Conservation (phyloP, 2,888 invertebrate genomes). For the Tiphia femorata region DNA sequence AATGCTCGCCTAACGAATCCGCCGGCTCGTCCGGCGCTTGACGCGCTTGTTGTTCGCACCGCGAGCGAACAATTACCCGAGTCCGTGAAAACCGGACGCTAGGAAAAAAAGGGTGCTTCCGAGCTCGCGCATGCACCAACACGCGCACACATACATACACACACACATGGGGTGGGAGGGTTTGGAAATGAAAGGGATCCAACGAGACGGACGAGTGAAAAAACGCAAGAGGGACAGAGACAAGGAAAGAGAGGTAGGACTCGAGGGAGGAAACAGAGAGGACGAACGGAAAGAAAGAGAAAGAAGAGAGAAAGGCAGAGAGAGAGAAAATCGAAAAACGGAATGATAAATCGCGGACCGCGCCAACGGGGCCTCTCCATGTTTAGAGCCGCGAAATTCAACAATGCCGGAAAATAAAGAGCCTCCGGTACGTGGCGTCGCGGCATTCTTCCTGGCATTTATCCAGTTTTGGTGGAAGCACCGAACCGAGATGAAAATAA, state of each 20-base stretch:
- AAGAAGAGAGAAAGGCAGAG: slow-evolving; percentile 11
- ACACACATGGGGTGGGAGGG: too few relatives aligned
- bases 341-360: slow-evolving; percentile 48
- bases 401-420: slow-evolving; percentile 49
- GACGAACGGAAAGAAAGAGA: slow-evolving; percentile 1
- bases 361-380: slow-evolving; percentile 30
- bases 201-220: slow-evolving; percentile 7
- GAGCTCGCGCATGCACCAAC: too few relatives aligned
- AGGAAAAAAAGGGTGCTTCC: slow-evolving; percentile 28
- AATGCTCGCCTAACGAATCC: slow-evolving; percentile 55
- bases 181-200: too few relatives aligned
- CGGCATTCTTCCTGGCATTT: slow-evolving; percentile 42
- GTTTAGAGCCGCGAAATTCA: slow-evolving; percentile 41
- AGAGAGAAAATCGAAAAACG: slow-evolving; percentile 34
- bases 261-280: not conserved
- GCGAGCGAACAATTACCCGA: slow-evolving; percentile 52
- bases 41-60: slow-evolving; percentile 50
- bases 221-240: not conserved
- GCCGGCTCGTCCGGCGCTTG: slow-evolving; percentile 49
- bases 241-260: not conserved
- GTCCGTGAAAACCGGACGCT: slow-evolving; percentile 39
- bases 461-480: slow-evolving; percentile 34
- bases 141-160: too few relatives aligned
- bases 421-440: slow-evolving; percentile 36
- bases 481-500: not conserved